Base-by-base conservation (phyloP, 2,797 vertebrate species). In the Halcyon chelicuti region DNA sequence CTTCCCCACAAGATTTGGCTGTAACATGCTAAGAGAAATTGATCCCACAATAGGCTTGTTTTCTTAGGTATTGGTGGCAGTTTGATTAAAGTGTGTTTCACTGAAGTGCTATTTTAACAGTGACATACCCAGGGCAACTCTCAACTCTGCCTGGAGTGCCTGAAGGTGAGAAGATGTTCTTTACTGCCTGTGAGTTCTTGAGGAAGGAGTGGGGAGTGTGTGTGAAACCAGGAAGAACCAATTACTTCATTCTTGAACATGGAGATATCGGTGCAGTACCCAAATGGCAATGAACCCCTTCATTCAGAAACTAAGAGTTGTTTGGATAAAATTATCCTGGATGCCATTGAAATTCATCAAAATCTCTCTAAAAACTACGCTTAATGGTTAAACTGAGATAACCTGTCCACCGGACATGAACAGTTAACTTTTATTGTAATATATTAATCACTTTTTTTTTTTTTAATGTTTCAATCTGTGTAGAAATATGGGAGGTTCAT, bases 311-410 rank as follows among this genome's bases (percentile, higher is more conserved):
- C 44, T 78, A 92, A 76, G 54, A 61, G 21, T 21, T 78, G 58
- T 49, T 60, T 77, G 65, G 88, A 76, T 65, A 70, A 55, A 90
- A 95, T 91, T 79, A 85, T 42, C 89, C 71, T 31, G 39, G 28
- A 86, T 92, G 55, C 70, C 84, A 96, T 96, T 95, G 74, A 96
- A 97, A 95, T 94, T 55, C 95, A 96, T 91, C 42, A 25, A 73
- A 94, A 86, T 70, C 25, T 97, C 72, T 95, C 83, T 67, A 90
- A 94, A 79, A 95, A 86, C 89, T 88, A 52, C 91, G 92, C 76
- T 44, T 62, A 94, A 93, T 72, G 55, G 71, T 62, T 93, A 74
- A 94, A 94, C 86, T 79, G 82, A 97, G 80, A 91, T 90, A 96
- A 73, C 31, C 68, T 88, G 42, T 47, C 73, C 75, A 89, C 70